Conservation (phyloP, 2,113 vertebrate species). For the Bufo gargarizans region DNA sequence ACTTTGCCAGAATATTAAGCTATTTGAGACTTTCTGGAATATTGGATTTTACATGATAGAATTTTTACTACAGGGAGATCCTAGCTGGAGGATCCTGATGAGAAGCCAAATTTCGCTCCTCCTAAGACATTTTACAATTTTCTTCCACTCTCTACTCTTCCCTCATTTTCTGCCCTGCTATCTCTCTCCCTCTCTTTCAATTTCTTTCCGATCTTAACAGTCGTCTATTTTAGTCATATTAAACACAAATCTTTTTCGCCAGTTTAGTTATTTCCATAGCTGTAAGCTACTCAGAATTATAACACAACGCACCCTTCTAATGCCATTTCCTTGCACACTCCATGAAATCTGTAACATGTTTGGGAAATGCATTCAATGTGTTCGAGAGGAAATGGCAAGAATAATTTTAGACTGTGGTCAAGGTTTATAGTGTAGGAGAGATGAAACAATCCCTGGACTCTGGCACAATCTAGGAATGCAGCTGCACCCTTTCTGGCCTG, state of each 20-base stretch:
- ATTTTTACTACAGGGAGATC: too few species aligned
- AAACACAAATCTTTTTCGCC: neutral
- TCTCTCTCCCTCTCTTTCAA: neutral
- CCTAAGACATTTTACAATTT: too few species aligned
- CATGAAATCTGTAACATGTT: conserved; percentile 29
- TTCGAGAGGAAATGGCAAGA: conserved; percentile 23
- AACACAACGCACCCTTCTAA: neutral
- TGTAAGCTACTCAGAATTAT: neutral
- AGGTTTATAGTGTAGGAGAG: conserved; percentile 41
- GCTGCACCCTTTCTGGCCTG: conserved; percentile 69
- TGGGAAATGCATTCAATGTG: conserved; percentile 31
- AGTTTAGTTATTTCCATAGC: conserved; percentile 16
- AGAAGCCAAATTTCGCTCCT: too few species aligned
- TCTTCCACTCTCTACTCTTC: neutral
- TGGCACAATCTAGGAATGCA: conserved; percentile 70
- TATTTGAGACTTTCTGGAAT: neutral
- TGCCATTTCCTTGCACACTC: conserved; percentile 30
- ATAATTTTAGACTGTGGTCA: conserved; percentile 49
- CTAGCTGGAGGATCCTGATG: too few species aligned
- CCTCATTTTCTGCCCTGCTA: neutral
- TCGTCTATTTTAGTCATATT: neutral
- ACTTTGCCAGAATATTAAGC: neutral
- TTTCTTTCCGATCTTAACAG: neutral
- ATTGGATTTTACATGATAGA: too few species aligned
- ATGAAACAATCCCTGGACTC: conserved; percentile 55